Evolutionary conservation across 1,140 invertebrate genomes (phyloP), one percentile per base, ranked within the genome.

Genomic region (Tetranychus cinnabarinus): DNA sequence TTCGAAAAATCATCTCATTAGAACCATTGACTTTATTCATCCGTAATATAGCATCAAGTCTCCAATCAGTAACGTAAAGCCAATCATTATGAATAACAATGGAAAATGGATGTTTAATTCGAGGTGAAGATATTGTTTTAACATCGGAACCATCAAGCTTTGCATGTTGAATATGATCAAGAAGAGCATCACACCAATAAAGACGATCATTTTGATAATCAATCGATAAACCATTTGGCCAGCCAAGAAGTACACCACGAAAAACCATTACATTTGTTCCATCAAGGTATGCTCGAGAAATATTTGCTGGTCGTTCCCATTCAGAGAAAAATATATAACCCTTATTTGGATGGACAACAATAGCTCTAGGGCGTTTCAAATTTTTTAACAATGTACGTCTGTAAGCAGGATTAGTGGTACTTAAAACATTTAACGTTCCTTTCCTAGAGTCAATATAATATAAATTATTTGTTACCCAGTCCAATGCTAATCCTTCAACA

Each of bases 391-490:
- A 70, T 0, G 86, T 89, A 67, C 88, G 78, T 3, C 87, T 77
- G 67, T 86, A 83, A 0, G 84, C 84, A 0, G 88, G 80, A 65
- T 91, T 89, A 33, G 81, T 76, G 0, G 86, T 89, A 34, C 84
- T 88, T 0, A 97, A 73, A 0, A 97, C 92, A 68, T 95, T 95
- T 0, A 99, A 72, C 0, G 90, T 93, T 64, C 91, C 91, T 74
- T 92, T 90, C 10, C 89, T 79, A 8, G 88, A 95, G 69, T 97
- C 92, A 56, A 97, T 95, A 72, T 96, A 98, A 72, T 97, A 98
- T 0, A 98, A 76, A 71, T 97, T 97, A 69, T 96, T 92, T 0
- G 90, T 85, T 0, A 86, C 85, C 93, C 92, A 97, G 70, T 98
- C 95, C 0, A 96, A 84, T 1, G 91, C 89, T 46, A 98, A 75